Evolutionary conservation across 2,113 vertebrate species (phyloP), one percentile per base, ranked within the genome.

Genomic region (Platichthys flesus): DNA sequence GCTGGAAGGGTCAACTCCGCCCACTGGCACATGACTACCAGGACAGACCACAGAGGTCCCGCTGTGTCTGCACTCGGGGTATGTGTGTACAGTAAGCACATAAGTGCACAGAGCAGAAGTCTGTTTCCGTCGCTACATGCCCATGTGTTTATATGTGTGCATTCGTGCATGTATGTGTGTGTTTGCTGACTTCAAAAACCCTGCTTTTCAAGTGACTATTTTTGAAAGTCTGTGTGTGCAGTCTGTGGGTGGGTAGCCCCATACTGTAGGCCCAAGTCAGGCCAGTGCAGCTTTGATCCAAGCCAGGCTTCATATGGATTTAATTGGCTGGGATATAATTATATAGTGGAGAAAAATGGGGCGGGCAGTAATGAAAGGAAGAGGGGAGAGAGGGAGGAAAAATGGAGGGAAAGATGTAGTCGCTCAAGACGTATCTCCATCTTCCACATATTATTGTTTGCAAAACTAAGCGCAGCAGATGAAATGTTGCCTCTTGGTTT

Each of bases 321-420:
- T 91, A 89, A 92, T 88, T 89, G 90, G 74, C 74, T 68, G 57
- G 60, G 81, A 88, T 85, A 89, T 90, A 91, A 92, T 90, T 87
- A 90, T 49, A 90, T 76, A 72, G 23, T 68, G 12, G 59, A 67
- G 47, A 42, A 70, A 77, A 77, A 78, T 68, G 28, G 52, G 74
- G 45, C 35, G 73, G 28, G 31, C 18, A n/a, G 37, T 26, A 74
- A 42, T n/a, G 47, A 67, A 45, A 45, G 61, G 35, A 42, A 40
- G 3, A 1, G 23, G 0, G 4, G 16, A 63, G 49, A 20, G 9
- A 55, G 16, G 14, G 15, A n/a, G 16, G 49, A 26, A 72, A 21
- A 47, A 24, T 21, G 40, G 35, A 70, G 37, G n/a, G 35, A 66
- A 67, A 47, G 47, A 61, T 7, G 18, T 8, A n/a, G 57, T 5